Base-by-base conservation (phyloP, 1,140 invertebrate genomes). In the Drosophila bocki region DNA sequence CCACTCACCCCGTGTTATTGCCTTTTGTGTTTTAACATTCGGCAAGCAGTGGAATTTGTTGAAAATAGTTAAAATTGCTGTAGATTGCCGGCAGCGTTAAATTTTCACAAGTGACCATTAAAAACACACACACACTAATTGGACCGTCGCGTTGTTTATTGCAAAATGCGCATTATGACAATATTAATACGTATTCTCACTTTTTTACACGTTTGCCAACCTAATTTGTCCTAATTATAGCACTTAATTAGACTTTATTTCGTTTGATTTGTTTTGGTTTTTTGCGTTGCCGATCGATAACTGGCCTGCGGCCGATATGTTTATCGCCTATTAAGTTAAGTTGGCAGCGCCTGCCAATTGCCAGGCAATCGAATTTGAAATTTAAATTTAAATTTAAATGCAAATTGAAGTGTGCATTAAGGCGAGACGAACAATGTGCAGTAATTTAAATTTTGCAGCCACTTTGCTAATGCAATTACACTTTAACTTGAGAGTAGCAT, bases 381-480 rank as follows among this genome's bases (percentile, higher is more conserved):
- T 42, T 42, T n/a, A 13, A 54, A 37, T 54, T 54, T 54, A 47
- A 45, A 61, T 53, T 65, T 53, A 57, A 50, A 69, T 82, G 62
- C n/a, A 71, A 65, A 71, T 72, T 76, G 35, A 54, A 71, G 58
- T 69, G 37, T 44, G 22, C 50, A 58, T 78, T 78, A 70, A 65
- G 78, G 54, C 69, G 67, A 68, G 39, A 57, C 26, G 41, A 59
- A 50, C 45, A 45, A 56, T 58, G 33, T 75, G 58, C 56, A 67
- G 59, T 72, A 83, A 81, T 86, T 86, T 75, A 78, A 74, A 80
- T 67, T 63, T 82, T 63, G 60, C 65, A 70, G 82, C 57, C 78
- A 86, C 78, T 78, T 75, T 74, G 78, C 75, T 85, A 85, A 85
- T 85, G 82, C 82, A 85, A 85, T 85, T 85, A 86, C 82, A 85